phyloP scores from a whole-genome alignment of 2,113 vertebrate species.

The Anguilla japonica region DNA sequence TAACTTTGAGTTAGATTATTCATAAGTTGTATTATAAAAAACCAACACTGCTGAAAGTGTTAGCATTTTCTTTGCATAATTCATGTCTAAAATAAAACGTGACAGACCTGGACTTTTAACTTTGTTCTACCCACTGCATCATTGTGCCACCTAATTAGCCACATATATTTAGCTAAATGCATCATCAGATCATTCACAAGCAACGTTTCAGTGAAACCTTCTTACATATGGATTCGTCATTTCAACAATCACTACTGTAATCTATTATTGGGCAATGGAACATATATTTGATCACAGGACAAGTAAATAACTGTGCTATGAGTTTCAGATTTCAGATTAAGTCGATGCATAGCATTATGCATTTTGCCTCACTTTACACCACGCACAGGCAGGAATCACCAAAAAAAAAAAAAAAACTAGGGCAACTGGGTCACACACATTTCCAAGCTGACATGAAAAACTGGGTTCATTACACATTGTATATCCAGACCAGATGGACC shows the following conservation, averaged over 20 bases:
- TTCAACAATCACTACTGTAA: background rate
- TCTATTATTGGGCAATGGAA: background rate
- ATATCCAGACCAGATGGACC: constrained; percentile 33
- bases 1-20: too few species aligned
- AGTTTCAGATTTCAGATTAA: background rate
- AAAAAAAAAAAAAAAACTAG: background rate
- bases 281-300: background rate
- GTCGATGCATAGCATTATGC: background rate
- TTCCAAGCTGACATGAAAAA: background rate
- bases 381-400: background rate
- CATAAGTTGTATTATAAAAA: too few species aligned
- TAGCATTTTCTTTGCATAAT: too few species aligned
- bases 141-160: too few species aligned
- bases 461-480: background rate
- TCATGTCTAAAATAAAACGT: too few species aligned
- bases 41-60: too few species aligned
- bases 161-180: too few species aligned
- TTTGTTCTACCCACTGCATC: too few species aligned
- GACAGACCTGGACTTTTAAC: too few species aligned
- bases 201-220: background rate
- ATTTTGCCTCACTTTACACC: background rate
- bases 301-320: background rate
- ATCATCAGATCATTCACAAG: too few species aligned
- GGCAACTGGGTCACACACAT: background rate
- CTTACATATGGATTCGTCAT: background rate